Evolutionary conservation across 1,140 invertebrate genomes (phyloP).

Genomic region (Campoletis sonorensis): DNA sequence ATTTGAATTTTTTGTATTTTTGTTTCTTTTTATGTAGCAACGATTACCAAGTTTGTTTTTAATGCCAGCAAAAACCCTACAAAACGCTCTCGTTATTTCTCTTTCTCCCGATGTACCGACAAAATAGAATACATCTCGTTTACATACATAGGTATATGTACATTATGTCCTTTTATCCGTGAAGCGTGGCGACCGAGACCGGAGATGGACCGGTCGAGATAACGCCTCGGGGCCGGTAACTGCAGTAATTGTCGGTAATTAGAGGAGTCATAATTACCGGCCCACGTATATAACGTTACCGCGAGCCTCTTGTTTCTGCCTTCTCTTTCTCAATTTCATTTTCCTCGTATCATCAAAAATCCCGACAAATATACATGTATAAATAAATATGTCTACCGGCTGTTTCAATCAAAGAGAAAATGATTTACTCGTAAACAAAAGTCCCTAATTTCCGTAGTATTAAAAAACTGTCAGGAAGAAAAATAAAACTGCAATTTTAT

Average conservation of each 20-base stretch:
- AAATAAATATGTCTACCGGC: background rate
- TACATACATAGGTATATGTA: background rate
- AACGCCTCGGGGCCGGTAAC: constrained; percentile 69
- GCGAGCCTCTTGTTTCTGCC: constrained; percentile 62
- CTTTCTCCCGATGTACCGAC: constrained; percentile 28
- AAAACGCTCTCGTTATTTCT: constrained; percentile 33
- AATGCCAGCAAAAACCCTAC: background rate
- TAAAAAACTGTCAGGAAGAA: background rate
- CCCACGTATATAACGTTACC: constrained; percentile 69
- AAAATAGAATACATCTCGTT: constrained; percentile 3
- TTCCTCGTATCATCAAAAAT: constrained; percentile 14
- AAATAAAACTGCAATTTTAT: background rate
- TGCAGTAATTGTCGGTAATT: constrained; percentile 73
- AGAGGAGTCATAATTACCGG: constrained; percentile 74
- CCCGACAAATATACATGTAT: too few species aligned
- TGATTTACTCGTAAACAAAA: too few species aligned
- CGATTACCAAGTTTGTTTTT: background rate
- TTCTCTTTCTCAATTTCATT: constrained; percentile 55
- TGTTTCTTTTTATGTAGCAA: background rate
- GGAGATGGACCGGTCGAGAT: constrained; percentile 70
- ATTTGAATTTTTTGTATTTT: background rate
- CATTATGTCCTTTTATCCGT: constrained; percentile 14
- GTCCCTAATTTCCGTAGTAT: background rate
- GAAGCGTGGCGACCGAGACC: constrained; percentile 47
- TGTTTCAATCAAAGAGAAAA: background rate